phyloP scores from a whole-genome alignment of 2,888 invertebrate species.

The Ormyrus labotus region DNA sequence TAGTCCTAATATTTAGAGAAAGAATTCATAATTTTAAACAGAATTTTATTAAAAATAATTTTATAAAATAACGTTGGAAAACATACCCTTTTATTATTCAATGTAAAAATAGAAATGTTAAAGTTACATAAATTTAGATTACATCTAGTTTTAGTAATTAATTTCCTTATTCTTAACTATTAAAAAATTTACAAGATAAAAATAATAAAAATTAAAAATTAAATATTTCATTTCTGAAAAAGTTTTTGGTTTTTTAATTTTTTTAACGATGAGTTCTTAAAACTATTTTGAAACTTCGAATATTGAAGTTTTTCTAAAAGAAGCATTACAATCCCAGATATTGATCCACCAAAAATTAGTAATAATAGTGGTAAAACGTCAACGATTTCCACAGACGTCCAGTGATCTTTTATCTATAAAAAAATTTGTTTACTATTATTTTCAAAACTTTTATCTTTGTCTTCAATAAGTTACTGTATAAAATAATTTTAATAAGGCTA shows the following conservation, averaged over 20 bases:
- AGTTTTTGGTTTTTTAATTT: conserved; percentile 4
- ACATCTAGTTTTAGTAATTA: too few relatives aligned
- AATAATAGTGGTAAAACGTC: conserved; percentile 68
- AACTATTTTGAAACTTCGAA: conserved; percentile 9
- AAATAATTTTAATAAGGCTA: neutral
- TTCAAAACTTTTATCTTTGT: conserved; percentile 3
- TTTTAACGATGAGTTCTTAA: neutral
- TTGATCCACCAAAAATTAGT: conserved; percentile 61
- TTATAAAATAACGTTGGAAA: too few relatives aligned
- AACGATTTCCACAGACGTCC: conserved; percentile 67
- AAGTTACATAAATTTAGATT: too few relatives aligned
- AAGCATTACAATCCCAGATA: conserved; percentile 56
- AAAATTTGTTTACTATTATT: conserved; percentile 1
- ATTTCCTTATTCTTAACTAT: too few relatives aligned
- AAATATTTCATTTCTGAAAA: conserved; percentile 6
- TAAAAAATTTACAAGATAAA: neutral
- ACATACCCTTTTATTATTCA: too few relatives aligned
- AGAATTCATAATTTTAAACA: too few relatives aligned
- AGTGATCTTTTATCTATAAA: conserved; percentile 54
- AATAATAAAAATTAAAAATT: neutral
- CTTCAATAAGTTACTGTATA: neutral
- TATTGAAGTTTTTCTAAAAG: conserved; percentile 35
- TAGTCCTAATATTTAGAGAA: too few relatives aligned
- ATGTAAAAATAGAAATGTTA: too few relatives aligned
- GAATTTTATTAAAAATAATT: too few relatives aligned